These are phyloP conservation scores for Hoplodrina ambigua DNA, from an alignment of 2,888 invertebrate species.

Conservation along the genomic window DNA sequence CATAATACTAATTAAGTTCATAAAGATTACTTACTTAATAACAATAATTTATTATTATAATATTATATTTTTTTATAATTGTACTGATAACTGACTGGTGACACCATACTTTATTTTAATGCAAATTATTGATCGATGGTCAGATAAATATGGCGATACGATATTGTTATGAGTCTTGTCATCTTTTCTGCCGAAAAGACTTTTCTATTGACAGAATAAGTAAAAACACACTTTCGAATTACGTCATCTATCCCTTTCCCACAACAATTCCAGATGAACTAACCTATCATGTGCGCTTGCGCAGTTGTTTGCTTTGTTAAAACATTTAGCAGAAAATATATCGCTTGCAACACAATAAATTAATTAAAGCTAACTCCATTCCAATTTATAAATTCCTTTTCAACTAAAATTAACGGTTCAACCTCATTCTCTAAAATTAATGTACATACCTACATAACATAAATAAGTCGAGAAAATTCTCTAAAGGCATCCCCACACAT, in stretches of 20 bases:
- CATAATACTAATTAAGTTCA: constrained; percentile 23
- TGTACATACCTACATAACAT: constrained; percentile 18
- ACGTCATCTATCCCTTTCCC: neutral
- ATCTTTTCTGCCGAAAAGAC: no score
- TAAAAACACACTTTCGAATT: neutral
- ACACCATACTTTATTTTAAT: neutral
- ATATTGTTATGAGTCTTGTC: neutral
- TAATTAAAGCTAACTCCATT: constrained; percentile 29
- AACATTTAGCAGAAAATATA: constrained; percentile 11
- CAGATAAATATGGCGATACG: constrained; percentile 7
- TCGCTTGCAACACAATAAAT: constrained; percentile 31
- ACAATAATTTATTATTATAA: neutral
- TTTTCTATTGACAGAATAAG: neutral
- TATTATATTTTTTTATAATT: neutral
- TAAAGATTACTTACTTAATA: neutral
- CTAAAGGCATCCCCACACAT: neutral
- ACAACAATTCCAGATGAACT: neutral
- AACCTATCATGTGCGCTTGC: neutral
- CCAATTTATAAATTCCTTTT: constrained; percentile 50
- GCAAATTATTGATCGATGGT: constrained; percentile 12
- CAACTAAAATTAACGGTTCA: constrained; percentile 30
- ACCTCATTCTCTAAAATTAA: constrained; percentile 42
- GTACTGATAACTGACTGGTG: neutral
- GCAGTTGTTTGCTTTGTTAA: constrained; percentile 25
- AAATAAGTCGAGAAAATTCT: constrained; percentile 26